These are phyloP conservation scores for Myripristis jacobus DNA, from an alignment of 2,797 vertebrate genomes.

Conservation along the genomic window DNA sequence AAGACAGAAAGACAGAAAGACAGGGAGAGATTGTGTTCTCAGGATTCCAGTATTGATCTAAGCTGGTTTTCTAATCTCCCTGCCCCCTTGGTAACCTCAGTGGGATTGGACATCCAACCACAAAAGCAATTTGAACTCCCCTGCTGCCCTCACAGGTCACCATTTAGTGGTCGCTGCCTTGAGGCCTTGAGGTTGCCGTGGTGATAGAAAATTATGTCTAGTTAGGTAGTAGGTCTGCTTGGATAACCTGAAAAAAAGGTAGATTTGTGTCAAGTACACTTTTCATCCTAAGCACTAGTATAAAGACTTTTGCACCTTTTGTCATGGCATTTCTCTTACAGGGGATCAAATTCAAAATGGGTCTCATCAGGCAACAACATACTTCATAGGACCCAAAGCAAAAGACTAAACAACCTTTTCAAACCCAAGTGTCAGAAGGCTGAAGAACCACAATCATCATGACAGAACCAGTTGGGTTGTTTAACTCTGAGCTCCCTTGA, in stretches of 20 bases:
- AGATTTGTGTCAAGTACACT: slow-evolving; percentile 44
- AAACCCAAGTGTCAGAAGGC: no score
- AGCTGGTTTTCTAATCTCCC: slow-evolving; percentile 62
- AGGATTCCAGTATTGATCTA: slow-evolving; percentile 71
- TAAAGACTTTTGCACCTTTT: not conserved
- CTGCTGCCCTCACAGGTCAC: slow-evolving; percentile 73
- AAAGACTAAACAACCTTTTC: not conserved
- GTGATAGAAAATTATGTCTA: slow-evolving; percentile 72
- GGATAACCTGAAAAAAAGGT: slow-evolving; percentile 52
- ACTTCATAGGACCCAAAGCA: not conserved
- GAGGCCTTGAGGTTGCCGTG: slow-evolving; percentile 72
- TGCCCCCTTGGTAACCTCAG: slow-evolving; percentile 72
- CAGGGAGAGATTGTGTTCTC: slow-evolving; percentile 31
- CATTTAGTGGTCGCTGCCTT: slow-evolving; percentile 71
- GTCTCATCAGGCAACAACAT: not conserved
- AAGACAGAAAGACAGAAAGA: not conserved
- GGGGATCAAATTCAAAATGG: not conserved
- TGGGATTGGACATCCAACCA: slow-evolving; percentile 69
- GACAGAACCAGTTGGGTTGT: not conserved
- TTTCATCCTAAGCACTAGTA: slow-evolving; percentile 35
- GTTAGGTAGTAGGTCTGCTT: no score
- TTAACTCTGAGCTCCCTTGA: not conserved
- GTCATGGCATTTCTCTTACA: not conserved
- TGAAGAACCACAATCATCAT: no score
- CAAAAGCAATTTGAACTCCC: slow-evolving; percentile 80